A percentile compares a stretch with the other conserved stretches of the same genome.
Conservation (phyloP, 2,888 invertebrate species). For the Drosophila yooni region DNA sequence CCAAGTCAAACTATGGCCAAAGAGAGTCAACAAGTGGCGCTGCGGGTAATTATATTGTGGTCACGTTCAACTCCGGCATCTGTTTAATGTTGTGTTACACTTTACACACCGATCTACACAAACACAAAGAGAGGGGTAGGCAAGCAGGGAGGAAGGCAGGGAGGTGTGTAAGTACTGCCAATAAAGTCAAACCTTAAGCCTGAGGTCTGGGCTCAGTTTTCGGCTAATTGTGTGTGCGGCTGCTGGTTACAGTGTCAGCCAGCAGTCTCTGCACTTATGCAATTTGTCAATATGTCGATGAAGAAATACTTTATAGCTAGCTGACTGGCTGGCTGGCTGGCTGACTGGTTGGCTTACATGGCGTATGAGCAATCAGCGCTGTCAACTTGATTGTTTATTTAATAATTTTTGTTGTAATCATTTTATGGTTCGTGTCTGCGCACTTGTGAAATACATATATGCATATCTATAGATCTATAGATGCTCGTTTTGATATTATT, state of each 20-base stretch:
- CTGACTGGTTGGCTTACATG: slow-evolving; percentile 10
- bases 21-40: slow-evolving; percentile 71
- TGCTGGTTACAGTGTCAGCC: slow-evolving; percentile 46
- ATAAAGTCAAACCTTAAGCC: slow-evolving; percentile 26
- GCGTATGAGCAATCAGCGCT: slow-evolving; percentile 30
- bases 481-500: not conserved
- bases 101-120: slow-evolving; percentile 65
- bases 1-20: slow-evolving; percentile 35
- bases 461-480: not conserved
- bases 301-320: slow-evolving; percentile 30
- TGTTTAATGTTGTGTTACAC: slow-evolving; percentile 79
- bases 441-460: not conserved
- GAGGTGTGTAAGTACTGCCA: slow-evolving; percentile 20
- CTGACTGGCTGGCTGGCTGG: not conserved
- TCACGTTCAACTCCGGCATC: slow-evolving; percentile 81
- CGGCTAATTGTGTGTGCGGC: slow-evolving; percentile 39
- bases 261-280: slow-evolving; percentile 48
- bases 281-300: slow-evolving; percentile 51
- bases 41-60: slow-evolving; percentile 82
- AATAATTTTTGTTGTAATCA: slow-evolving; percentile 28
- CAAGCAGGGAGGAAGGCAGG: not conserved
- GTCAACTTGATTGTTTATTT: slow-evolving; percentile 24
- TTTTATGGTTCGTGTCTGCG: slow-evolving; percentile 10
- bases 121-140: slow-evolving; percentile 1
- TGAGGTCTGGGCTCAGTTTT: slow-evolving; percentile 31